Base-by-base conservation (phyloP, 2,113 vertebrate species). In the Sorex fumeus region DNA sequence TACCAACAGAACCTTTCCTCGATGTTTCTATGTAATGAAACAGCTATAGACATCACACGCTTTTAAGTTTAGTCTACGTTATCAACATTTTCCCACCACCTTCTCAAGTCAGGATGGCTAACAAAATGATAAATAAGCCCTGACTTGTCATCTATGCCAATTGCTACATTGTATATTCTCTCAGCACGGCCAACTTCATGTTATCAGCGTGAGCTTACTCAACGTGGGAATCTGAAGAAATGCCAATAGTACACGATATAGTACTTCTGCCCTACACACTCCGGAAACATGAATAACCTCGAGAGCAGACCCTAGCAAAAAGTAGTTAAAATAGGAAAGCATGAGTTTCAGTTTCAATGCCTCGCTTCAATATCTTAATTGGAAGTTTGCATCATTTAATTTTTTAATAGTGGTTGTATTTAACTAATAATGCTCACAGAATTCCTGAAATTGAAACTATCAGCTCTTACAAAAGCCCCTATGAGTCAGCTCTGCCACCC, bases 351-450 rank as follows among this genome's bases (percentile, higher is more conserved):
- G 36, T 84, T 82, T 81, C 84, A 69, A n/a, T 64, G 67, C n/a
- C 50, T 45, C 87, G 6, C 71, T 83, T 79, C 76, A 45, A 36
- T 77, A 85, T 67, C 85, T 81, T 88, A 66, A 90, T 28, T 86
- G 6, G 71, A 91, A 78, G n/a, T 86, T 83, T 88, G 47, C 9
- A 77, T 91, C 21, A 88, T 62, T 93, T 47, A 77, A 64, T 60
- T 90, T 50, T 77, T 91, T 50, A 72, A 43, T 80, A 80, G 62
- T 85, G 62, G 8, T 28, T 45, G 1, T 72, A 32, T 83, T 85
- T 86, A 83, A 82, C 36, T 80, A 87, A 50, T 50, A 50, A 84
- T 72, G 81, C 50, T 95, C 72, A 57, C 28, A 84, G 72, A 84
- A 87, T 94, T 77, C 67, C 72, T 84, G 72, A 84, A 84, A 77